Percentiles rank a stretch among this genome's conserved stretches.
Conservation (phyloP, 2,888 invertebrate genomes). For the Chaitophorus viminalis region DNA sequence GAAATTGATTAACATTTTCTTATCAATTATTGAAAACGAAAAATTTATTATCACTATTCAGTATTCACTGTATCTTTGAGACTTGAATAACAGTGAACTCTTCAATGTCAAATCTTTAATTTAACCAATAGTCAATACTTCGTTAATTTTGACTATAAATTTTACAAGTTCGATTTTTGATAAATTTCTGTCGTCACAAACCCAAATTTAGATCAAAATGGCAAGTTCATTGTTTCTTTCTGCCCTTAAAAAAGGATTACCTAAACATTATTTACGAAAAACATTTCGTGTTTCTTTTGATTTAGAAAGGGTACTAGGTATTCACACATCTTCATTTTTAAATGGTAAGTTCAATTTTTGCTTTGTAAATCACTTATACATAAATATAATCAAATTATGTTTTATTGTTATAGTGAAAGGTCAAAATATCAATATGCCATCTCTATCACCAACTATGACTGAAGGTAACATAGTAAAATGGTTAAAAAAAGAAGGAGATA, state of each 20-base stretch:
- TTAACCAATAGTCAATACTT: neutral
- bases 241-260: constrained; percentile 42
- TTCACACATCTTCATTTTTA: constrained; percentile 63
- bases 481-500: constrained; percentile 72
- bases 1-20: neutral
- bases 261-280: constrained; percentile 43
- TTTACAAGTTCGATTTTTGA: neutral
- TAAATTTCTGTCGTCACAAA: neutral
- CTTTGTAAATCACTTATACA: neutral
- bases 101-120: constrained; percentile 56
- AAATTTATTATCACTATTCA: constrained; percentile 25
- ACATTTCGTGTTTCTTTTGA: constrained; percentile 28
- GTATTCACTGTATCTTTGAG: constrained; percentile 19
- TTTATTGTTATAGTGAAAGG: constrained; percentile 67
- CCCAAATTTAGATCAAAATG: constrained; percentile 13
- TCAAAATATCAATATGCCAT: constrained; percentile 71
- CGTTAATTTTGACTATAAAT: neutral
- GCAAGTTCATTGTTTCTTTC: constrained; percentile 51
- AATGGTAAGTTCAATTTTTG: constrained; percentile 62
- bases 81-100: constrained; percentile 38
- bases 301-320: constrained; percentile 61
- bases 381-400: neutral
- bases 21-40: constrained; percentile 12
- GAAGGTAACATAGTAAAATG: constrained; percentile 73
- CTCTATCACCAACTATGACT: constrained; percentile 75